Evolutionary conservation across 2,797 vertebrate genomes (phyloP).

Genomic region (Eutrigla gurnardus): DNA sequence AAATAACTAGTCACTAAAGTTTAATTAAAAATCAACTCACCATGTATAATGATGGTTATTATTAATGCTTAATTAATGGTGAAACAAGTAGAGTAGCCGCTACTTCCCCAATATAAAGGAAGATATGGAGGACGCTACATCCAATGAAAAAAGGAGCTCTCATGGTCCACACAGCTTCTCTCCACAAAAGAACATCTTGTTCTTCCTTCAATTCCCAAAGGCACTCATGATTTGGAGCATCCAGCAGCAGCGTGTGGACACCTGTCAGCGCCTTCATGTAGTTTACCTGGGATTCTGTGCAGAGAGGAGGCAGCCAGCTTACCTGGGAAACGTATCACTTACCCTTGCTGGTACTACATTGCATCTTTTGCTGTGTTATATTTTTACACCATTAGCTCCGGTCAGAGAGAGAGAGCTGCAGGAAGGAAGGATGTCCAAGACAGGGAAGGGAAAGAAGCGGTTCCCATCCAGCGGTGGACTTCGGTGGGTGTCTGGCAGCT

Average conservation of each 20-base stretch:
- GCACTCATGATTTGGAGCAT: not conserved
- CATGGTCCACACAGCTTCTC: not conserved
- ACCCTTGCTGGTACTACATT: conserved; percentile 55
- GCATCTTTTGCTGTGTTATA: conserved; percentile 40
- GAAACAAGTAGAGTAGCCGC: not conserved
- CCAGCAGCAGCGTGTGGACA: not conserved
- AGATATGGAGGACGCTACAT: no score
- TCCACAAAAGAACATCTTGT: conserved; percentile 8
- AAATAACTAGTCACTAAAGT: not conserved
- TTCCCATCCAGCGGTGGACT: conserved; percentile 39
- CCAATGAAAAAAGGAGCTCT: not conserved
- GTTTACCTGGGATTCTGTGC: conserved; percentile 5
- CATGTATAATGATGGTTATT: not conserved
- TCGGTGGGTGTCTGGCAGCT: conserved; percentile 84
- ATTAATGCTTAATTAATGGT: not conserved
- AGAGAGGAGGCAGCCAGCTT: conserved; percentile 32
- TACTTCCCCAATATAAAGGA: not conserved
- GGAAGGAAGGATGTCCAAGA: conserved; percentile 9
- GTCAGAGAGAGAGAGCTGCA: conserved; percentile 6
- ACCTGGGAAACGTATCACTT: conserved; percentile 61
- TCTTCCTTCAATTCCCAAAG: conserved; percentile 11
- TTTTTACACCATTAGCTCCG: not conserved
- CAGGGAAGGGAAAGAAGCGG: conserved; percentile 4
- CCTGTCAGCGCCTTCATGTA: conserved; percentile 1
- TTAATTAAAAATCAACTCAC: not conserved